phyloP scores from a whole-genome alignment of 2,888 invertebrate genomes.

The Corbicula japonica region DNA sequence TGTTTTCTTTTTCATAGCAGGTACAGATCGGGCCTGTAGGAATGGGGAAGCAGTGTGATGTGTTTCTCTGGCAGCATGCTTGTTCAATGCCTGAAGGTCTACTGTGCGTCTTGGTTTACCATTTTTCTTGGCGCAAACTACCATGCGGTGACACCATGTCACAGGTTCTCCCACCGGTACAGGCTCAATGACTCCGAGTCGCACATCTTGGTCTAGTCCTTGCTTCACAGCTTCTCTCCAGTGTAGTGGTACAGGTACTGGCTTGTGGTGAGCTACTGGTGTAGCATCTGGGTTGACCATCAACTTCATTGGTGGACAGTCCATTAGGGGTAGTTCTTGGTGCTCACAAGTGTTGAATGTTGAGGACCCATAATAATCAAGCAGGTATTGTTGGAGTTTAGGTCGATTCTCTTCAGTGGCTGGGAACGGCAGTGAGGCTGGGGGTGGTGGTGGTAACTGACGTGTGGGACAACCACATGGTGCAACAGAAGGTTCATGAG shows the following conservation, averaged over 20 bases:
- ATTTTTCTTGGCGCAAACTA: slow-evolving; percentile 56
- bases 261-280: slow-evolving; percentile 54
- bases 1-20: slow-evolving; percentile 60
- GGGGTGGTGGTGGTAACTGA: slow-evolving; percentile 35
- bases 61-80: slow-evolving; percentile 64
- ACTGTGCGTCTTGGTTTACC: slow-evolving; percentile 69
- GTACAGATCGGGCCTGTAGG: slow-evolving; percentile 67
- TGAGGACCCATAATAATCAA: slow-evolving; percentile 66
- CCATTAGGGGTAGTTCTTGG: slow-evolving; percentile 62
- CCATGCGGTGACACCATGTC: slow-evolving; percentile 65
- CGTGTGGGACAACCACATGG: slow-evolving; percentile 47
- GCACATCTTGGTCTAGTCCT: slow-evolving; percentile 55
- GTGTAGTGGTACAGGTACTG: slow-evolving; percentile 60
- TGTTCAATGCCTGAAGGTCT: slow-evolving; percentile 72
- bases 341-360: slow-evolving; percentile 74
- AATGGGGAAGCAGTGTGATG: slow-evolving; percentile 64
- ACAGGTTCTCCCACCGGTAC: slow-evolving; percentile 58
- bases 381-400: slow-evolving; percentile 54
- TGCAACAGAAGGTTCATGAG: not conserved
- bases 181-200: slow-evolving; percentile 54
- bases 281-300: slow-evolving; percentile 51
- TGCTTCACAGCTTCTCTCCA: slow-evolving; percentile 63
- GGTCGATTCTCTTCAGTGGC: slow-evolving; percentile 54
- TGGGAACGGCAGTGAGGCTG: slow-evolving; percentile 59
- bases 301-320: slow-evolving; percentile 21